Percentiles rank a stretch among this genome's conserved stretches.
Evolutionary conservation across 2,113 vertebrate genomes (phyloP).

Genomic region (Hyperopisus bebe): DNA sequence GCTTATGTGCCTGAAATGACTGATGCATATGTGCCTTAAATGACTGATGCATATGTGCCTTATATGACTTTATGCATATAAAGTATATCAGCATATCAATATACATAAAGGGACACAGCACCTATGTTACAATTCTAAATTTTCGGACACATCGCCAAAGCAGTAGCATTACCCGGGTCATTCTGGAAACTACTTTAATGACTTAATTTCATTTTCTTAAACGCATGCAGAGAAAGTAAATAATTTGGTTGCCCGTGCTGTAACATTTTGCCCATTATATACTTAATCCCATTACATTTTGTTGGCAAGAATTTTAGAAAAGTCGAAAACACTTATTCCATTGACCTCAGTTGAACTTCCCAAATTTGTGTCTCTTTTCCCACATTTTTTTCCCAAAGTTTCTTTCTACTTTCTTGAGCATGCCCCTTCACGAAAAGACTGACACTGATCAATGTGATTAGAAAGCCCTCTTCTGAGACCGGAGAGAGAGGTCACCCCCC

Average conservation of each 20-base stretch:
- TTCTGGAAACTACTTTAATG: not conserved
- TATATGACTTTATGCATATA: not conserved
- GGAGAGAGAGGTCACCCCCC: constrained; percentile 54
- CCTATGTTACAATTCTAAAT: not conserved
- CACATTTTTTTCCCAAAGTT: constrained; percentile 24
- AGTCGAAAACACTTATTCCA: not conserved
- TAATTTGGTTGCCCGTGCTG: not conserved
- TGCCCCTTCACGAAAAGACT: constrained; percentile 6
- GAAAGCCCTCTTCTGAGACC: constrained; percentile 44
- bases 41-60: too few species aligned
- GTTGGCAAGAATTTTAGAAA: not conserved
- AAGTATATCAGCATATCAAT: not conserved
- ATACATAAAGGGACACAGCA: not conserved
- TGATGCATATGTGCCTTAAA: not conserved
- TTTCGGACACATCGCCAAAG: not conserved
- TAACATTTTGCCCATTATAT: not conserved
- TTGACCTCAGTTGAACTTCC: constrained; percentile 9
- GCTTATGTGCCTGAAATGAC: not conserved
- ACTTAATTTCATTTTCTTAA: not conserved
- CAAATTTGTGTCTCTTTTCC: constrained; percentile 9
- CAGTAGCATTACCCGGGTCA: not conserved
- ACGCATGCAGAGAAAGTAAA: not conserved
- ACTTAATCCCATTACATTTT: not conserved
- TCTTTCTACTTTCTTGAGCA: constrained; percentile 27
- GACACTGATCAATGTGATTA: constrained; percentile 42